These are phyloP conservation scores for Monopterus albus DNA, from an alignment of 2,113 vertebrate species.

Conservation along the genomic window DNA sequence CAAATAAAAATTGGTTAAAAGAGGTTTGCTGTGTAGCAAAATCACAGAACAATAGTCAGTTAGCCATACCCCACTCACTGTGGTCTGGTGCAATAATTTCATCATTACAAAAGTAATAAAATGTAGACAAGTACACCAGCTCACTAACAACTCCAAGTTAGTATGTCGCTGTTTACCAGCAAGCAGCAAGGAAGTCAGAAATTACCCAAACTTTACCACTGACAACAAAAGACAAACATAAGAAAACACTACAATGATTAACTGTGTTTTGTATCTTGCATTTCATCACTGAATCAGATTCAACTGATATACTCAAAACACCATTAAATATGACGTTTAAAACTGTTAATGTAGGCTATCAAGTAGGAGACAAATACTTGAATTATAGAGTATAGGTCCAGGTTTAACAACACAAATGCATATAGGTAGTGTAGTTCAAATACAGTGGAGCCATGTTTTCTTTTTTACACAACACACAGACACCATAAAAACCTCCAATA, in stretches of 20 bases:
- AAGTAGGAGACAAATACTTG: constrained; percentile 49
- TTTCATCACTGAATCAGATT: constrained; percentile 52
- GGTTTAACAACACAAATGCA: constrained; percentile 66
- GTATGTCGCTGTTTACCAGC: constrained; percentile 48
- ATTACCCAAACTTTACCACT: constrained; percentile 44
- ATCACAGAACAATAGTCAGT: constrained; percentile 39
- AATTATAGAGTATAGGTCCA: constrained; percentile 56
- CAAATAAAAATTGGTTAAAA: constrained; percentile 30
- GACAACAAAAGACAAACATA: constrained; percentile 33
- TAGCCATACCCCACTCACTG: constrained; percentile 52
- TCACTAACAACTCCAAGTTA: constrained; percentile 50
- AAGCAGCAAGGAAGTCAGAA: constrained; percentile 61
- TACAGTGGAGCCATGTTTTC: constrained; percentile 59
- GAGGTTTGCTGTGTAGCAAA: constrained; percentile 48
- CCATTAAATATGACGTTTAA: constrained; percentile 48
- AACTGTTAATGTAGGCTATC: constrained; percentile 56
- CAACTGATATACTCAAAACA: constrained; percentile 22
- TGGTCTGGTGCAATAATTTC: constrained; percentile 34
- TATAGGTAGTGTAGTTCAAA: constrained; percentile 67
- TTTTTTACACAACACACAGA: constrained; percentile 55
- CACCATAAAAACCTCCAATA: constrained; percentile 60
- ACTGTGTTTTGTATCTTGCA: constrained; percentile 30
- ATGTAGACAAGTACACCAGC: constrained; percentile 37
- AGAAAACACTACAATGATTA: constrained; percentile 20
- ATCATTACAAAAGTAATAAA: constrained; percentile 42